A percentile compares a stretch with the other conserved stretches of the same genome.
Conservation (phyloP, 2,113 vertebrate genomes). For the Eubucco bourcierii region DNA sequence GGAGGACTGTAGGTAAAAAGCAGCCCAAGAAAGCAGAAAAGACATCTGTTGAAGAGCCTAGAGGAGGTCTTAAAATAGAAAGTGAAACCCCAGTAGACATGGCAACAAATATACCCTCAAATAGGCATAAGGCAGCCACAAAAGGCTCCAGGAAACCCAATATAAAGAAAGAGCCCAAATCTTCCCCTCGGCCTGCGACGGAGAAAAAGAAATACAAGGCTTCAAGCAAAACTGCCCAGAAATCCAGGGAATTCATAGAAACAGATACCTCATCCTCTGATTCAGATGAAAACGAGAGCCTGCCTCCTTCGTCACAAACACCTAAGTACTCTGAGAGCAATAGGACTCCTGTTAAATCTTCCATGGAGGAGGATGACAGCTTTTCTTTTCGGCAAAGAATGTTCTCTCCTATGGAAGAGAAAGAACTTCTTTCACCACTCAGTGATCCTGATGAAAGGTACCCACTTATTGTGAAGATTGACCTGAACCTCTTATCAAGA, state of each 20-base stretch:
- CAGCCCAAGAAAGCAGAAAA: slow-evolving; percentile 97
- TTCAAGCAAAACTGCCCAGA: slow-evolving; percentile 87
- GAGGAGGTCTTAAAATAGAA: slow-evolving; percentile 93
- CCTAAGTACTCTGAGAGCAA: slow-evolving; percentile 94
- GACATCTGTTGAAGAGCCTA: slow-evolving; percentile 87
- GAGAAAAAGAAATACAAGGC: slow-evolving; percentile 93
- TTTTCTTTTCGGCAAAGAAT: slow-evolving; percentile 83
- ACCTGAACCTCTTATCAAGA: slow-evolving; percentile 91
- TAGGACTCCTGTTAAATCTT: slow-evolving; percentile 88
- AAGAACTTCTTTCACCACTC: slow-evolving; percentile 93
- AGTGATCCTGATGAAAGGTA: slow-evolving; percentile 93
- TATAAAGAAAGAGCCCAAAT: slow-evolving; percentile 93
- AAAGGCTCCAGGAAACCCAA: slow-evolving; percentile 94
- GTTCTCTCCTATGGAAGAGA: slow-evolving; percentile 97
- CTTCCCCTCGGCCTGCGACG: slow-evolving; percentile 84
- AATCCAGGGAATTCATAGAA: slow-evolving; percentile 93
- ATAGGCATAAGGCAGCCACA: slow-evolving; percentile 89
- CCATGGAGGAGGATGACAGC: slow-evolving; percentile 84
- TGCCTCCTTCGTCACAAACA: slow-evolving; percentile 94
- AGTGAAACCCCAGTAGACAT: slow-evolving; percentile 91
- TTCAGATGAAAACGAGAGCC: slow-evolving; percentile 95
- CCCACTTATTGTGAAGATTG: slow-evolving; percentile 94
- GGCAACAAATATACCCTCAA: slow-evolving; percentile 83
- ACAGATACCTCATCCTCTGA: slow-evolving; percentile 96
- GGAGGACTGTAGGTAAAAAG: slow-evolving; percentile 91